phyloP scores from a whole-genome alignment of 2,797 vertebrate genomes.

The Pteropus rufus region DNA sequence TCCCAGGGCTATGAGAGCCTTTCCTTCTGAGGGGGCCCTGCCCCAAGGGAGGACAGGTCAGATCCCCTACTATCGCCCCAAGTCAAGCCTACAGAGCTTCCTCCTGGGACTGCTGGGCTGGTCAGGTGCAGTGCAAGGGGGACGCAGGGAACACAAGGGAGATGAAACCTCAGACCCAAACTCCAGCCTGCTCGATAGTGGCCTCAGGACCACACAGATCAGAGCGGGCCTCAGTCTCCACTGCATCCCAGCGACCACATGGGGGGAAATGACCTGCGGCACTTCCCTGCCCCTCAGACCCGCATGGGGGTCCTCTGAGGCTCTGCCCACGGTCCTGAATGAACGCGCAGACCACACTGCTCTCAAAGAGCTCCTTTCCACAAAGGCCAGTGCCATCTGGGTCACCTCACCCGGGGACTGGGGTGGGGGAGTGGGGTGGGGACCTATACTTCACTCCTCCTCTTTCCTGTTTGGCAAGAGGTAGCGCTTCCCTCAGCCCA shows the following conservation, averaged over 20 bases:
- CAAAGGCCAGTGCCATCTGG: not conserved
- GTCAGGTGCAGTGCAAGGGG: not conserved
- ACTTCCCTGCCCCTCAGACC: fast-evolving
- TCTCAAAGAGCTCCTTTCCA: not conserved
- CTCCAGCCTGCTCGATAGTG: not conserved
- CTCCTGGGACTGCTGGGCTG: not conserved
- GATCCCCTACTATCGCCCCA: not conserved
- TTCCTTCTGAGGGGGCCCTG: not conserved
- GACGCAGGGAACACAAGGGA: not conserved
- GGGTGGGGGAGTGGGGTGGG: too few relatives aligned
- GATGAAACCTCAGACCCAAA: not conserved
- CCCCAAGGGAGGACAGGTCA: not conserved
- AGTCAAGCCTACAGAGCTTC: not conserved
- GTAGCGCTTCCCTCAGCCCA: fast-evolving
- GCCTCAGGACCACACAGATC: not conserved
- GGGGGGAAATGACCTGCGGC: not conserved
- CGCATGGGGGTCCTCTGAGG: fast-evolving
- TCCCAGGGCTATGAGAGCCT: not conserved
- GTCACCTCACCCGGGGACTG: not conserved
- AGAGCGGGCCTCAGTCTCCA: not conserved
- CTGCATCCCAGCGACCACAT: fast-evolving
- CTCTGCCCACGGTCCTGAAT: not conserved
- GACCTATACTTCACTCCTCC: not conserved
- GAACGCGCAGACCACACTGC: fast-evolving
- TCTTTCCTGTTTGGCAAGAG: not conserved